Percentiles rank a stretch among this genome's conserved stretches.
Evolutionary conservation across 2,888 invertebrate genomes (phyloP).

Genomic region (Epirrhoe alternata): DNA sequence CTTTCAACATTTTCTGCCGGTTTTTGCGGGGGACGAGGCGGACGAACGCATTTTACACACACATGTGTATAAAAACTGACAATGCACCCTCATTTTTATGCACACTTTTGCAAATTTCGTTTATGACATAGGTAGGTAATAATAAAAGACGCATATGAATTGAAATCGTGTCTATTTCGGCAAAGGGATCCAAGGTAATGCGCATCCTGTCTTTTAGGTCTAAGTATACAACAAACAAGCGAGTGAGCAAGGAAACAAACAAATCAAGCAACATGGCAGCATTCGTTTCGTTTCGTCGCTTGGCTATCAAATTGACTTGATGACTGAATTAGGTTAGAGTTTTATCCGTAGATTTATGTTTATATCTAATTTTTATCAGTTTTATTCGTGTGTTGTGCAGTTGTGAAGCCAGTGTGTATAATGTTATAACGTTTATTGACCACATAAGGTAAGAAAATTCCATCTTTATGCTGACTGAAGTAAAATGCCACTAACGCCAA

Average conservation of each 20-base stretch:
- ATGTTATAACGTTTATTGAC: constrained; percentile 70
- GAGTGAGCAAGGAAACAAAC: not conserved
- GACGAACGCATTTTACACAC: too few species aligned
- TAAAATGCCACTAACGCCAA: constrained; percentile 47
- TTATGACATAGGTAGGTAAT: too few species aligned
- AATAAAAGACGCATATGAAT: too few species aligned
- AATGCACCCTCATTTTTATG: too few species aligned
- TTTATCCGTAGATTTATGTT: constrained; percentile 57
- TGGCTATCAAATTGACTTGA: constrained; percentile 53
- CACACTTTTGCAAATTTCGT: too few species aligned
- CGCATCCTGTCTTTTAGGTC: too few species aligned
- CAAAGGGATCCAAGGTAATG: too few species aligned
- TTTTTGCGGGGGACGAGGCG: too few species aligned
- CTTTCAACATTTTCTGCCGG: too few species aligned
- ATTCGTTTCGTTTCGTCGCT: constrained; percentile 37
- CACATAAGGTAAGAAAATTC: constrained; percentile 68
- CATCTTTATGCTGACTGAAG: constrained; percentile 32
- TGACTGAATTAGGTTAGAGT: constrained; percentile 69
- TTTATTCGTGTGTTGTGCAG: constrained; percentile 58
- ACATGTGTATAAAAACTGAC: too few species aligned
- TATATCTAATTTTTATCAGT: constrained; percentile 54
- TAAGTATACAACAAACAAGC: constrained; percentile 9
- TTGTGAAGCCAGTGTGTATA: constrained; percentile 61
- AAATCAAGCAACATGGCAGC: constrained; percentile 54
- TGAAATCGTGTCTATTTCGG: too few species aligned